These are phyloP conservation scores for Yoshiicerus persimilis DNA, from an alignment of 1,140 invertebrate species.

Conservation along the genomic window DNA sequence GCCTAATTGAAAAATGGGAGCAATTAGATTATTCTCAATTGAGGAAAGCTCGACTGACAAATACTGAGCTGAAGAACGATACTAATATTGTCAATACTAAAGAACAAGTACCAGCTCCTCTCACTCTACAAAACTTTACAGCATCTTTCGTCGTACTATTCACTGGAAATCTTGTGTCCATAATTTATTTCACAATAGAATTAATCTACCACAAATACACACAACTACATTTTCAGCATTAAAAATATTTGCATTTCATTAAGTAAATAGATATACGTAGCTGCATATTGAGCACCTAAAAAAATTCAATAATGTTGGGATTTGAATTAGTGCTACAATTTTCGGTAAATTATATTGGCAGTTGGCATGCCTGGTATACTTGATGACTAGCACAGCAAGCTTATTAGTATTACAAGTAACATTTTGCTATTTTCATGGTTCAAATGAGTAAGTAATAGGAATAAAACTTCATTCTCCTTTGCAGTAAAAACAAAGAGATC, in stretches of 20 bases:
- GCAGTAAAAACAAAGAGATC: too few species aligned
- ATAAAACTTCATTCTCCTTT: too few species aligned
- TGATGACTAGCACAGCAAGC: too few species aligned
- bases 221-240: background rate
- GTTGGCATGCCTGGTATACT: too few species aligned
- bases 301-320: too few species aligned
- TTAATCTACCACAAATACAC: background rate
- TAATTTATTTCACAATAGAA: background rate
- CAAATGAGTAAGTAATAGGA: too few species aligned
- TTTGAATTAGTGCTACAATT: too few species aligned
- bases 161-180: background rate
- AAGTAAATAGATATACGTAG: background rate
- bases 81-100: background rate
- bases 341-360: too few species aligned
- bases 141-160: background rate
- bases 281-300: too few species aligned
- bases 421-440: too few species aligned
- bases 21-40: background rate
- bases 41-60: background rate
- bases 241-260: background rate
- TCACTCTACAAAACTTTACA: background rate
- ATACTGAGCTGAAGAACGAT: background rate
- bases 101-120: background rate
- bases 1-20: background rate
- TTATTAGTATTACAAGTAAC: too few species aligned